Evolutionary conservation across 2,113 vertebrate species (phyloP).

Genomic region (Actinemys pallida): DNA sequence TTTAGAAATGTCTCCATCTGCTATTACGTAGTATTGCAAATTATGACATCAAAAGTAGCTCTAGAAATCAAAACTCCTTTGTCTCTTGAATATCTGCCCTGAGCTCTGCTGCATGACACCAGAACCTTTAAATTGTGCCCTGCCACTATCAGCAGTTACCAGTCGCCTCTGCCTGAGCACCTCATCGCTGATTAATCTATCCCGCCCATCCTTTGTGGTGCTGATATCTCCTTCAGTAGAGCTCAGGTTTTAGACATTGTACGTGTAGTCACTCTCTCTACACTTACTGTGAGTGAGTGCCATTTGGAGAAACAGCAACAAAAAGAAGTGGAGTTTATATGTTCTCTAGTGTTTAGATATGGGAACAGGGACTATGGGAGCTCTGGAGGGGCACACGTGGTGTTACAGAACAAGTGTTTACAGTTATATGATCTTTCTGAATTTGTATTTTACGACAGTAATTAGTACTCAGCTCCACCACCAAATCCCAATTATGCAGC

Average conservation of each 20-base stretch:
- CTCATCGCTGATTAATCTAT: too few relatives aligned
- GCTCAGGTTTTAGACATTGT: neutral
- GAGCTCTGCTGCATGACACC: too few relatives aligned
- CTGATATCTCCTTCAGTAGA: neutral
- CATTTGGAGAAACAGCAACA: neutral
- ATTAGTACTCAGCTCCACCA: neutral
- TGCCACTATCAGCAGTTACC: too few relatives aligned
- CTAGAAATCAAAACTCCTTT: too few relatives aligned
- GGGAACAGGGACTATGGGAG: neutral
- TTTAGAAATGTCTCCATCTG: too few relatives aligned
- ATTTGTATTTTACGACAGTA: neutral
- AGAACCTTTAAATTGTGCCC: too few relatives aligned
- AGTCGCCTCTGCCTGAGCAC: too few relatives aligned
- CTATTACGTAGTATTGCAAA: too few relatives aligned
- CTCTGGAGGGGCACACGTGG: neutral
- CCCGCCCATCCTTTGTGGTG: neutral
- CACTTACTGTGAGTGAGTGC: neutral
- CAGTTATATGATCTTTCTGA: neutral
- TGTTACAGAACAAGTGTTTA: neutral
- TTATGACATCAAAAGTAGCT: too few relatives aligned
- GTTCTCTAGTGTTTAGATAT: neutral
- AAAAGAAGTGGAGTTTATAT: too few relatives aligned
- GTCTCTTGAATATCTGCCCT: too few relatives aligned
- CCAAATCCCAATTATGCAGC: neutral
- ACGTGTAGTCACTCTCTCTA: neutral